These are phyloP conservation scores for Campopleginae sp. DNA, from an alignment of 2,888 invertebrate genomes.

Conservation along the genomic window DNA sequence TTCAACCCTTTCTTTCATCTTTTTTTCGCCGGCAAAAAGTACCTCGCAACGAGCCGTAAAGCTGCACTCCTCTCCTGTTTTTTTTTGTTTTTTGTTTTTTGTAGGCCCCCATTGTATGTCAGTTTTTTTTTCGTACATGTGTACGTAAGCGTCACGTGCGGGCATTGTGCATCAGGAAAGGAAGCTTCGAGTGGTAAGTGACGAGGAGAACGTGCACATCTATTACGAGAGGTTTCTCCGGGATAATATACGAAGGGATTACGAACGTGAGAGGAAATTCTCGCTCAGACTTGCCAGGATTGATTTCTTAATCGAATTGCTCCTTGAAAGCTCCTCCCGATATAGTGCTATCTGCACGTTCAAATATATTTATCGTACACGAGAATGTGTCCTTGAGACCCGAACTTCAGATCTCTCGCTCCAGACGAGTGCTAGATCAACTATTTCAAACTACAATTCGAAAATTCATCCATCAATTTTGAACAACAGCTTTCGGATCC, in stretches of 20 bases:
- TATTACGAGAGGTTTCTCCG: conserved; percentile 24
- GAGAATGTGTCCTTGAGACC: conserved; percentile 36
- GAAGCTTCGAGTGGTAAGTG: conserved; percentile 57
- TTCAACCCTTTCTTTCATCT: conserved; percentile 21
- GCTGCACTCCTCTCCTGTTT: conserved; percentile 1
- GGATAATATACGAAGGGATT: conserved; percentile 22
- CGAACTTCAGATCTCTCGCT: conserved; percentile 21
- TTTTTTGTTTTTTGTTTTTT: conserved; percentile 20
- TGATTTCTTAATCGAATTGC: conserved; percentile 63
- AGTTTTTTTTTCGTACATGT: conserved; percentile 37
- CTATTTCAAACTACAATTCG: conserved; percentile 21
- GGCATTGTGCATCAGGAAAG: conserved; percentile 70
- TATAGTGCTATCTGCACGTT: conserved; percentile 3
- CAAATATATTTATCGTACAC: conserved; percentile 12
- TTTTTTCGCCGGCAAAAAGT: conserved; percentile 31
- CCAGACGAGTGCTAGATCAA: conserved; percentile 9
- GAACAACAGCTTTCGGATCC: background rate
- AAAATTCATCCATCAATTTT: background rate
- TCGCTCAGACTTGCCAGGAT: conserved; percentile 47
- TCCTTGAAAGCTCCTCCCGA: conserved; percentile 33
- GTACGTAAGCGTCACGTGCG: conserved; percentile 69
- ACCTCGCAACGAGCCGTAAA: conserved; percentile 26
- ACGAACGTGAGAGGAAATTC: conserved; percentile 38
- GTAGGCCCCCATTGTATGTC: conserved; percentile 69
- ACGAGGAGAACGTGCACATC: conserved; percentile 26